A percentile compares a stretch with the other conserved stretches of the same genome.
Conservation (phyloP, 2,113 vertebrate species). For the Phyllostomus hastatus region DNA sequence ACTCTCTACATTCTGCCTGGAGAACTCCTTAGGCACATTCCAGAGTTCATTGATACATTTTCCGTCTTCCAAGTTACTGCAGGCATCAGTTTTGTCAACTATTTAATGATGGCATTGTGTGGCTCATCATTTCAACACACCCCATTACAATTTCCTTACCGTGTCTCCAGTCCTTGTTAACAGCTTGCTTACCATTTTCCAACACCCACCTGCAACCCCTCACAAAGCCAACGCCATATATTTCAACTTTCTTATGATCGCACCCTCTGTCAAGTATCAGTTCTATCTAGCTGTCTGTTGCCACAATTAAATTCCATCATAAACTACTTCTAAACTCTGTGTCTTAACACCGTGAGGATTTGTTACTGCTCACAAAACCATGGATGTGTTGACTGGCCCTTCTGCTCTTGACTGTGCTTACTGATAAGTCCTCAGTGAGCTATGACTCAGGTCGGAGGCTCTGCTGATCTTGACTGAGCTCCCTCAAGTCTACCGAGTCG, state of each 20-base stretch:
- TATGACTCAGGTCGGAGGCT: neutral
- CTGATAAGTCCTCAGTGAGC: neutral
- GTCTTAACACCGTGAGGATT: neutral
- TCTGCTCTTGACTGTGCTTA: neutral
- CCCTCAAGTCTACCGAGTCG: neutral
- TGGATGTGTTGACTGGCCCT: neutral
- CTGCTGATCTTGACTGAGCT: neutral
- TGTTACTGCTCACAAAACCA: neutral
- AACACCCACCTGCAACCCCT: neutral
- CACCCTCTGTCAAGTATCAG: neutral
- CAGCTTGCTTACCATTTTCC: neutral
- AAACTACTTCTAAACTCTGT: neutral
- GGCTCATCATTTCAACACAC: constrained; percentile 12
- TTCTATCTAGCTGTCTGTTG: neutral
- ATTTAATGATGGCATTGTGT: constrained; percentile 13
- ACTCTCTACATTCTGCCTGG: neutral
- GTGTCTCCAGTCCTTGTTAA: neutral
- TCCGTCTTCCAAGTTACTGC: constrained; percentile 8
- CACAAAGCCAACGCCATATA: neutral
- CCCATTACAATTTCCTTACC: neutral
- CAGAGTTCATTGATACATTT: constrained; percentile 25
- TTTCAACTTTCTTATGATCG: neutral
- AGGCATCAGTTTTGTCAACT: constrained; percentile 11
- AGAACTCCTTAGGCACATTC: constrained; percentile 50
- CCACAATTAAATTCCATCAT: neutral